Evolutionary conservation across 2,797 vertebrate species (phyloP).

Genomic region (Huso huso): DNA sequence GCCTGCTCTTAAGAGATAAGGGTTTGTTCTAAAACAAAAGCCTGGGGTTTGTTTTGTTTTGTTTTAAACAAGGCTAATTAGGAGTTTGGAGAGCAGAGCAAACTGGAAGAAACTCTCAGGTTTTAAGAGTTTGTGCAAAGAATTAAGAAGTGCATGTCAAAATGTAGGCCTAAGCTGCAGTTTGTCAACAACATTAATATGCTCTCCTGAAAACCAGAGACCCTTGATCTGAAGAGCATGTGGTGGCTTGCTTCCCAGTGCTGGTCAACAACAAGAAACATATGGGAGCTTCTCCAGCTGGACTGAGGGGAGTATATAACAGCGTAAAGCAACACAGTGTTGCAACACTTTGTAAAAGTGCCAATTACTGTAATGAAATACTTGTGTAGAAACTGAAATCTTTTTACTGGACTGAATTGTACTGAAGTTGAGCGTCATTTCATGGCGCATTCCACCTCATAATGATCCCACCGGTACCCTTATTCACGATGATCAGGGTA

Average conservation of each 20-base stretch:
- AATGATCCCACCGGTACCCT: too few relatives aligned
- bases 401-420: too few relatives aligned
- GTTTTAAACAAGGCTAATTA: constrained; percentile 63
- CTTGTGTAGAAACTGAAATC: too few relatives aligned
- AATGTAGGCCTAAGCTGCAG: constrained; percentile 26
- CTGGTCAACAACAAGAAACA: constrained; percentile 36
- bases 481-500: too few relatives aligned
- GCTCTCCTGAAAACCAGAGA: constrained; percentile 24
- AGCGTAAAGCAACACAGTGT: constrained; percentile 1
- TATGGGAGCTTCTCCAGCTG: constrained; percentile 10
- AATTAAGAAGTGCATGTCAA: constrained; percentile 41
- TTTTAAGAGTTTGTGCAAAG: constrained; percentile 57
- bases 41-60: constrained; percentile 34
- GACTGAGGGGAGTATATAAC: constrained; percentile 15
- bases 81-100: constrained; percentile 46
- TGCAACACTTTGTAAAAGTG: too few relatives aligned
- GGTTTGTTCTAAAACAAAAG: constrained; percentile 51
- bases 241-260: constrained; percentile 39
- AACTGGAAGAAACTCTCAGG: constrained; percentile 41
- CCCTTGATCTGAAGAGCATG: constrained; percentile 37
- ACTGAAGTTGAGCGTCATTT: too few relatives aligned
- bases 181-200: constrained; percentile 50
- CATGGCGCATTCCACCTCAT: too few relatives aligned
- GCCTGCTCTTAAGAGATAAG: constrained; percentile 49
- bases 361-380: too few relatives aligned